Evolutionary conservation across 2,888 invertebrate genomes (phyloP), one percentile per base, ranked within the genome.

Genomic region (Trisateles emortualis): DNA sequence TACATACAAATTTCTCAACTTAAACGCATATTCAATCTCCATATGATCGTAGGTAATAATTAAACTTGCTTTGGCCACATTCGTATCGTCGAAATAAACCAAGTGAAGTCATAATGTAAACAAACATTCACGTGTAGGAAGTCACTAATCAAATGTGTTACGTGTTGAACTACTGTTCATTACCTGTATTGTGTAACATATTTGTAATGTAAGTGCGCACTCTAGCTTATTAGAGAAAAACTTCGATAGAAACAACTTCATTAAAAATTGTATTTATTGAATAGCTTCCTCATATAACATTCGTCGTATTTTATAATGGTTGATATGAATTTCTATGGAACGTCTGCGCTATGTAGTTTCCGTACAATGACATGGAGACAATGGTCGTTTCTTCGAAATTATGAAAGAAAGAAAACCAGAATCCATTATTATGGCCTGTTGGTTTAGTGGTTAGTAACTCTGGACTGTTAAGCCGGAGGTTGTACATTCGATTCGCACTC

Each of bases 151-250:
- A 39, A 9, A 10, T 24, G n/a, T 26, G 32, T 52, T 52, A 40
- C 29, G 46, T 45, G 39, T 41, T 35, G 14, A 2, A 40, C 35
- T 41, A 35, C 46, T 52, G 40, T 10, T 40, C 35, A 45, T 35
- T 52, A 33, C 19, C 19, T 45, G 32, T 24, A 16, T 29, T 52
- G 16, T 38, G 43, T 19, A 41, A 52, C 29, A 52, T 47, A 41
- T 39, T 47, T 52, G 8, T 19, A 40, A 52, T 24, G 53, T 47
- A 44, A 51, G 42, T 14, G n/a, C 14, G 33, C 33, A 51, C 36
- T 41, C 26, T 33, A 52, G 40, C 36, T 48, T 16, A 40, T 39
- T 14, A 35, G 26, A 35, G n/a, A 56, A 58, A 66, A 59, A 65
- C 52, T 38, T 30, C 22, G 16, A 13, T 0, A 32, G 36, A 35